Base-by-base conservation (phyloP, 2,888 invertebrate genomes). In the Machimus atricapillus region DNA sequence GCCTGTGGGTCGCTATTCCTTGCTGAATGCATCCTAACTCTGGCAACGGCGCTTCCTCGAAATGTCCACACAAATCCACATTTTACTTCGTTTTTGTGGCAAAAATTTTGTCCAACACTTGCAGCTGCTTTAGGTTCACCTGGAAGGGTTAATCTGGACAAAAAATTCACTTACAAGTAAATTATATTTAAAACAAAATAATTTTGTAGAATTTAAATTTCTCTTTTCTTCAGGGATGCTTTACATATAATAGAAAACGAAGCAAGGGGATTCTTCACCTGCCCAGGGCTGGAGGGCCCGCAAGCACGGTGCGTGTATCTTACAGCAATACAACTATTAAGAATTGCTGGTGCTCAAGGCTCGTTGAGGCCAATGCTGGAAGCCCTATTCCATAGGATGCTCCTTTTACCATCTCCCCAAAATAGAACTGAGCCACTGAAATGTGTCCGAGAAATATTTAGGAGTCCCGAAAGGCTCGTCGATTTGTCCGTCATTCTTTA, bases 351-450 rank as follows among this genome's bases (percentile, higher is more conserved):
- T 0, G 96, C 96, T 56, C 96, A 97, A 34, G 95, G 97, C 0
- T 96, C 96, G n/a, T 93, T 98, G 78, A 94, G 98, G 16, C 98
- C 98, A 9, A 98, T 98, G 73, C 93, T 98, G 76, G 98, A 98
- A 91, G 98, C 98, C 0, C 94, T 98, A 1, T 98, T 98, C 91
- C 98, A 98, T 92, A 94, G 98, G 87, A 97, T 98, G 96, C 93
- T 98, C 4, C 94, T 98, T 0, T 95, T 98, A 92, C 98, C 98
- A 19, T 96, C 97, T 0, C 96, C 97, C 0, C 94, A 96, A 73
- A 97, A 97, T 91, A 94, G 98, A 73, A 94, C 97, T 9, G 98
- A 98, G 90, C 96, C 98, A 0, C 91, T 98, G 40, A 94, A 96
- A 88, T 97, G 97, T 89, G 94, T 97, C 1, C 95, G 96, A 89